These are phyloP conservation scores for Delphinapterus leucas DNA, from an alignment of 2,113 vertebrate species.

Conservation along the genomic window DNA sequence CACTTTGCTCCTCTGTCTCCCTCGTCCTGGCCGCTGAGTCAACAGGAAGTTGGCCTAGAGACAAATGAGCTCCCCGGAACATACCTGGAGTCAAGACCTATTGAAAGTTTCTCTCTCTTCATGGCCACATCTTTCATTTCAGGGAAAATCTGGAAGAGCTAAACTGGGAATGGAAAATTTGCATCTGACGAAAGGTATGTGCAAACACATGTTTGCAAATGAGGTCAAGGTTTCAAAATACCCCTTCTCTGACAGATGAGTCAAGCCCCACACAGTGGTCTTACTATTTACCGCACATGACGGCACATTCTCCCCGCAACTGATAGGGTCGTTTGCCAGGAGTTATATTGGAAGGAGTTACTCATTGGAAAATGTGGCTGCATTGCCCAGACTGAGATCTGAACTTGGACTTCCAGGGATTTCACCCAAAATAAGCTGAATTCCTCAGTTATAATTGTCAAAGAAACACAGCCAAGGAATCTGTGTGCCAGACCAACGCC, in stretches of 20 bases:
- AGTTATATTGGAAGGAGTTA: conserved; percentile 61
- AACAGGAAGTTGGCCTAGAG: conserved; percentile 26
- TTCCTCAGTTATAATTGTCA: conserved; percentile 55
- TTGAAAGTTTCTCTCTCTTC: conserved; percentile 63
- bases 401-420: conserved; percentile 56
- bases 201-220: conserved; percentile 77
- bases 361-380: conserved; percentile 43
- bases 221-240: conserved; percentile 86
- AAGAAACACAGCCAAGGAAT: conserved; percentile 34
- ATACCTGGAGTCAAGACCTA: conserved; percentile 63
- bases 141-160: conserved; percentile 67
- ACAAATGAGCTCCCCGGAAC: neutral
- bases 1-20: neutral
- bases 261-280: conserved; percentile 39
- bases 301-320: conserved; percentile 10
- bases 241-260: conserved; percentile 71
- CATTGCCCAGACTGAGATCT: conserved; percentile 25
- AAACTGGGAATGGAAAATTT: conserved; percentile 83
- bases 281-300: conserved; percentile 49
- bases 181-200: conserved; percentile 71
- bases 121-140: conserved; percentile 61
- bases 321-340: fast-evolving
- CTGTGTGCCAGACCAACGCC: neutral
- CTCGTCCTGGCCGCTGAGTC: neutral
- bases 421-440: conserved; percentile 63